Percentiles rank a stretch among this genome's conserved stretches.
Evolutionary conservation across 2,113 vertebrate genomes (phyloP).

Genomic region (Oceanites oceanicus): DNA sequence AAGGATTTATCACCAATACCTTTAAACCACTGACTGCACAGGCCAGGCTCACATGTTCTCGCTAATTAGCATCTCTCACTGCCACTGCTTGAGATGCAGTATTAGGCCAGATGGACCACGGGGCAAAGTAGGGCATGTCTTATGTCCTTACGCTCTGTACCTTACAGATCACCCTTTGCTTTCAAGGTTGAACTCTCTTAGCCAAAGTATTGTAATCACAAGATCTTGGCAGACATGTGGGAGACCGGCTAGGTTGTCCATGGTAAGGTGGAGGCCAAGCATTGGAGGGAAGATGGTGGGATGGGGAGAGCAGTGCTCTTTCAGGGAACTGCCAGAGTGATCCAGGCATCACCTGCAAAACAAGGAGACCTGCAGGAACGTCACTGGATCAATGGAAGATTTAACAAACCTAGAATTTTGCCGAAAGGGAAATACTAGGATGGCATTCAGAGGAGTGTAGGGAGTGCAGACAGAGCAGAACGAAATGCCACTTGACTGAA

Average conservation of each 20-base stretch:
- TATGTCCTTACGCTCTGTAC: neutral
- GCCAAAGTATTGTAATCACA: neutral
- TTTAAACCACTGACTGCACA: neutral
- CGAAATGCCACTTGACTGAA: conserved; percentile 33
- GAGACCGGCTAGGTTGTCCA: neutral
- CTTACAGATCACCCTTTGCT: neutral
- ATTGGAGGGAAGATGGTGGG: neutral
- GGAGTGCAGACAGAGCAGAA: conserved; percentile 28
- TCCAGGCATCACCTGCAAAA: neutral
- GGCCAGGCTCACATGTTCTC: neutral
- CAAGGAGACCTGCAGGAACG: neutral
- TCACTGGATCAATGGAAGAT: neutral
- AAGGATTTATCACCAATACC: neutral
- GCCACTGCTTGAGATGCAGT: neutral
- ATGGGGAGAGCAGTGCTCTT: neutral
- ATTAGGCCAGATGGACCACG: neutral
- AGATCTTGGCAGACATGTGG: fast-evolving
- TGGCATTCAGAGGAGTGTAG: neutral
- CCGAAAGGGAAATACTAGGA: neutral
- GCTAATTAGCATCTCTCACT: neutral
- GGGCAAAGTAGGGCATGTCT: neutral
- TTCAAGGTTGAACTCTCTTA: neutral
- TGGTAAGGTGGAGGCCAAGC: neutral
- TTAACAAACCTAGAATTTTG: neutral
- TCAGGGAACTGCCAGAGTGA: neutral